Base-by-base conservation (phyloP, 2,888 invertebrate genomes). In the Drosophila nr. medialis region DNA sequence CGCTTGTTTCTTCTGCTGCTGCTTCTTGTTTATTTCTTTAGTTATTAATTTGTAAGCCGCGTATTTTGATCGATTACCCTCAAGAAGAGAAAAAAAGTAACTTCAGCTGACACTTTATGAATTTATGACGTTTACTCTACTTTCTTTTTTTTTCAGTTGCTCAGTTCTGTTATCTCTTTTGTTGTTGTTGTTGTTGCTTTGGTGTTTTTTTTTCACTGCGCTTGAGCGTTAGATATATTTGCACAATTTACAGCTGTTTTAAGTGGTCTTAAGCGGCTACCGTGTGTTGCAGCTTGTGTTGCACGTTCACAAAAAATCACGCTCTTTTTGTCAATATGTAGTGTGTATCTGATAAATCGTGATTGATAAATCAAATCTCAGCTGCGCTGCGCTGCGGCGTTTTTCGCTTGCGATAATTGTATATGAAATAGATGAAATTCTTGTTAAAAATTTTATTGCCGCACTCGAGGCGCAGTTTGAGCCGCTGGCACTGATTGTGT, bases 381-480 rank as follows among this genome's bases (percentile, higher is more conserved):
- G 70, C 40, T 68, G 42, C 50, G 53, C 60, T 40, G 27, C 42
- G 59, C 40, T 27, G 40, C 49, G 45, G 45, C 45, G 48, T 40
- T 71, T 91, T 91, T 80, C 91, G 90, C 86, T 74, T 89, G 67
- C 92, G 92, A 83, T 91, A 91, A 75, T 92, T 89, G 87, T 92
- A 91, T 63, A 92, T 90, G 62, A 92, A 92, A 77, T 91, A 91
- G 75, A 91, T 91, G 62, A 86, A 90, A 81, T 91, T 91, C 71
- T 91, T 88, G 88, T 89, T 83, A 63, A 87, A 80, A 73, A 77
- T 83, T 75, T 66, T 75, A 73, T 79, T 84, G 89, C 77, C 69
- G 81, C 75, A 75, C 73, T 78, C 75, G 45, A 89, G 88, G 90
- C 91, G 84, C 79, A 58, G 53, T 30, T 66, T 72, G 59, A 58